Evolutionary conservation across 2,888 invertebrate species (phyloP).

Genomic region (Orthosia gothica): DNA sequence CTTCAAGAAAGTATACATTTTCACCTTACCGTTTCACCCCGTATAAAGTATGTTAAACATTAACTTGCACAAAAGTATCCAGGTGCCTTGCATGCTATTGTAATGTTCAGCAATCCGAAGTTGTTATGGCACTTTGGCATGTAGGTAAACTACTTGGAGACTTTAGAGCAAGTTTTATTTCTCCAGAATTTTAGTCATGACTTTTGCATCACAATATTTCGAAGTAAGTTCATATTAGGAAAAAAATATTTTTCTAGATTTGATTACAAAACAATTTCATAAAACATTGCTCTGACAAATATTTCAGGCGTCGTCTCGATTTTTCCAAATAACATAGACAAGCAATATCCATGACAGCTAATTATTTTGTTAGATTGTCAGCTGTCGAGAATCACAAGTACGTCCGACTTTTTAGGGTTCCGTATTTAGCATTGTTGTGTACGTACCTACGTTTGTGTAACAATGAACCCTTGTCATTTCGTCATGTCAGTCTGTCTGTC

Average conservation of each 20-base stretch:
- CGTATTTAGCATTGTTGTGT: neutral
- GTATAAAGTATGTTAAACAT: too few species aligned
- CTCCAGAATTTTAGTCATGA: too few species aligned
- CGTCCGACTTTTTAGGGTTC: slow-evolving; percentile 13
- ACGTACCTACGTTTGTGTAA: slow-evolving; percentile 27
- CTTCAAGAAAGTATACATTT: too few species aligned
- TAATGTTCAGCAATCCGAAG: neutral
- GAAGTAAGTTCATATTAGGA: too few species aligned
- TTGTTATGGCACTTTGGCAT: neutral
- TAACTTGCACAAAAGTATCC: too few species aligned
- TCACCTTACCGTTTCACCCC: too few species aligned
- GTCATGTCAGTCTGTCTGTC: slow-evolving; percentile 49
- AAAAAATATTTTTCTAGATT: neutral
- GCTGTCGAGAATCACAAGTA: slow-evolving; percentile 34
- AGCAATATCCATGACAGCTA: slow-evolving; percentile 25
- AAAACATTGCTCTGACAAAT: neutral
- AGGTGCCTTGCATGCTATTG: neutral
- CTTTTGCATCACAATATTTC: too few species aligned
- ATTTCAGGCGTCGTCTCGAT: neutral
- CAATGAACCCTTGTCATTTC: slow-evolving; percentile 54
- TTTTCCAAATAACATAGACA: slow-evolving; percentile 1
- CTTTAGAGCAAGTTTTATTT: neutral
- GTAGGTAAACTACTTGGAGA: neutral
- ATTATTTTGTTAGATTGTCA: slow-evolving; percentile 55
- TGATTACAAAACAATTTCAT: neutral